Conservation (phyloP, 2,888 invertebrate genomes). For the Pachliopta kotzebuea region DNA sequence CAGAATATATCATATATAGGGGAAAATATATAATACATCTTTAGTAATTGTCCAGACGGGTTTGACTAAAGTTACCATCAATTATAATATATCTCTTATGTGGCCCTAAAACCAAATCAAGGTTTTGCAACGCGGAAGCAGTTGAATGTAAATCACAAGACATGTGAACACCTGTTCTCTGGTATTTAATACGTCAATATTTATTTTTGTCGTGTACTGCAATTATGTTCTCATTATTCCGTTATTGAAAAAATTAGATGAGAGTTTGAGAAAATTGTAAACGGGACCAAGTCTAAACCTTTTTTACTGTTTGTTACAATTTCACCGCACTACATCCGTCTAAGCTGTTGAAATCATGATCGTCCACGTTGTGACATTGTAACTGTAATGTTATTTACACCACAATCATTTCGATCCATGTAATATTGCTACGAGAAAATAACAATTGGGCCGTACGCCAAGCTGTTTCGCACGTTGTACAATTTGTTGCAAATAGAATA, state of each 20-base stretch:
- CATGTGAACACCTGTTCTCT: too few species aligned
- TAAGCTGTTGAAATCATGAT: not conserved
- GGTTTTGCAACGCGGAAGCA: too few species aligned
- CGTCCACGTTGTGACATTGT: constrained; percentile 33
- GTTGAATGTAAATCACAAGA: too few species aligned
- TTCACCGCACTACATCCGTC: not conserved
- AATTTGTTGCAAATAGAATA: constrained; percentile 49
- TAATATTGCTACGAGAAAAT: constrained; percentile 43
- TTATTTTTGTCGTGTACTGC: not conserved
- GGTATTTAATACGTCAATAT: too few species aligned
- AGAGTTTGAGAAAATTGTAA: not conserved
- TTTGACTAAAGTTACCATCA: too few species aligned
- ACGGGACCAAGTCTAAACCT: too few species aligned
- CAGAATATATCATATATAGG: too few species aligned
- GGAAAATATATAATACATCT: too few species aligned
- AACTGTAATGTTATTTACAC: constrained; percentile 40
- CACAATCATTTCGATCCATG: constrained; percentile 38
- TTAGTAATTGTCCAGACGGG: too few species aligned
- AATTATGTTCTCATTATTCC: not conserved
- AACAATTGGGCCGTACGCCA: constrained; percentile 49
- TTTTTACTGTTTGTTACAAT: not conserved
- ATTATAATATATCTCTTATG: too few species aligned
- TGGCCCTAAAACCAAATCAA: too few species aligned
- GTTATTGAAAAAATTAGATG: not conserved
- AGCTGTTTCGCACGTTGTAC: constrained; percentile 49